Base-by-base conservation (phyloP, 2,113 vertebrate species). In the Lipophrys pholis region DNA sequence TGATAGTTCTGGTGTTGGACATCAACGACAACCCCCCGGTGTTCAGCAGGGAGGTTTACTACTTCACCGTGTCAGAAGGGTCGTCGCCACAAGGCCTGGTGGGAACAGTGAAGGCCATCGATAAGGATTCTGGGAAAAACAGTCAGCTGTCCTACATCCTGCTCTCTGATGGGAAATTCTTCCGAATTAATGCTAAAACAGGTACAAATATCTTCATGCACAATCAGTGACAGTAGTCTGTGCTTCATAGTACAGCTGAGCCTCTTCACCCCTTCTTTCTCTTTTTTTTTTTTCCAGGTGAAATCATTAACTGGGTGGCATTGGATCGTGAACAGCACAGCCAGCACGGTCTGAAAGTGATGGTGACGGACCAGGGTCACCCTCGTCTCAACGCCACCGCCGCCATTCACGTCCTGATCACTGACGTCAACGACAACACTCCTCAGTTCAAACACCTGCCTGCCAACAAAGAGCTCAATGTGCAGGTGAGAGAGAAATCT, bases 141-240 rank as follows among this genome's bases (percentile, higher is more conserved):
- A 91, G 93, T 43, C 94, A 93, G 60, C 91, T 99, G 38, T 96
- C 97, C 1, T 98, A 96, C 90, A 95, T 96, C 82, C 94, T 98
- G 69, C 81, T 98, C 69, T 96, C 96, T 2, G 96, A 95, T 73
- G 96, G 93, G 71, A 96, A 95, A 62, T 93, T 95, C 91, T 99
- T 99, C 90, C 95, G 93, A 76, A 95, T 99, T 5, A 96, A 97
- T 77, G 72, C 95, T n/a, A 95, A 95, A 84, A 98, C 97, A 94
- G 97, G 97, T 98, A 78, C 56, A 69, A 66, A 30, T 30, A 30
- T 30, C 21, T 30, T 4, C 4, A 8, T 11, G 9, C 11, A 16
- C 30, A 11, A 7, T 7, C 30, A 14, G 54, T 2, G 5, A 53
- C 40, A 6, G 60, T 35, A 41, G 17, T 1, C 11, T 16, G 10